These are phyloP conservation scores for Aptenodytes patagonicus DNA, from an alignment of 2,113 vertebrate genomes.

Conservation along the genomic window DNA sequence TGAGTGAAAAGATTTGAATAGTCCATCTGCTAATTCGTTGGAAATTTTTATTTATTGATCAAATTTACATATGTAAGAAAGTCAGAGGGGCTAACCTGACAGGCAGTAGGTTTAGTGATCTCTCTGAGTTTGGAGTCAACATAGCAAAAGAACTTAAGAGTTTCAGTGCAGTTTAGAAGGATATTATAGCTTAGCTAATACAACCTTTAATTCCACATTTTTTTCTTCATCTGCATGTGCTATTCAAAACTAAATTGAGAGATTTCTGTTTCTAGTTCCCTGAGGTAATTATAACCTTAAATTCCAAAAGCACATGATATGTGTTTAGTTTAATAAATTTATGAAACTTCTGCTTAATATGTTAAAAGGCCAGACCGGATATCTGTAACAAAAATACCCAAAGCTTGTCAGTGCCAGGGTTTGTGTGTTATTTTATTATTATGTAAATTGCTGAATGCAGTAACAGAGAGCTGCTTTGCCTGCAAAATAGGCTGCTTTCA, in stretches of 20 bases:
- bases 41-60: neutral
- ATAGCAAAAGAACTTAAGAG: neutral
- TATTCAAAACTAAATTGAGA: neutral
- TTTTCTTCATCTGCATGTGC: neutral
- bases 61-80: neutral
- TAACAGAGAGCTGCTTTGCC: conserved; percentile 47
- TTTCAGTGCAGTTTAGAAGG: neutral
- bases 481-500: conserved; percentile 68
- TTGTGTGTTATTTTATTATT: conserved; percentile 56
- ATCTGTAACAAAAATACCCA: conserved; percentile 24
- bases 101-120: neutral
- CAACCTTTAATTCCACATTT: neutral
- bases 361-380: neutral
- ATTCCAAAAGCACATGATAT: neutral
- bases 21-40: neutral
- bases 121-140: neutral
- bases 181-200: neutral
- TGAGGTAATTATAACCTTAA: neutral
- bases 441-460: conserved; percentile 47
- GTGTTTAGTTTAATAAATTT: conserved; percentile 4
- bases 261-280: neutral
- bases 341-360: neutral
- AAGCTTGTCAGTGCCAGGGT: neutral
- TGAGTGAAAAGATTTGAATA: neutral
- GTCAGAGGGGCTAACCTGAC: neutral